phyloP scores from a whole-genome alignment of 2,113 vertebrate species.

The Phrynosoma platyrhinos region DNA sequence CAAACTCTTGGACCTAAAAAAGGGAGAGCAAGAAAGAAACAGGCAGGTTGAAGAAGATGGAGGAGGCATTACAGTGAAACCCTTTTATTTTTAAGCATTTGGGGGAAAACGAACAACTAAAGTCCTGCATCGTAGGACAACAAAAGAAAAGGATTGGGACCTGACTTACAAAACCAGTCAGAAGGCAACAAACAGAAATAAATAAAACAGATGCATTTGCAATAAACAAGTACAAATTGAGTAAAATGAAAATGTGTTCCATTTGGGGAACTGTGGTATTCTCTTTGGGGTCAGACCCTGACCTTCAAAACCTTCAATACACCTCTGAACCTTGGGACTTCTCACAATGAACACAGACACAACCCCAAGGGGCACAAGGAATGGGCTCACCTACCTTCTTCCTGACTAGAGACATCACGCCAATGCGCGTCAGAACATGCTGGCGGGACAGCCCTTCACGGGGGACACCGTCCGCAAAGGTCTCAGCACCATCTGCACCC shows the following conservation, averaged over 20 bases:
- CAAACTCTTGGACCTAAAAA: conserved; percentile 95
- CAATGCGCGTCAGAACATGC: conserved; percentile 96
- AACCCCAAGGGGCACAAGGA: too few species aligned
- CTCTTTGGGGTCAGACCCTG: too few species aligned
- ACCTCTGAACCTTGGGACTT: too few species aligned
- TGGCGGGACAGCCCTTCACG: conserved; percentile 95
- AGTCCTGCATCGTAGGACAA: not conserved
- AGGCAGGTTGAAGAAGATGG: not conserved
- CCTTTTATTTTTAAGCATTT: too few species aligned
- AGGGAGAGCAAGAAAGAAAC: not conserved
- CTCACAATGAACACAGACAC: too few species aligned
- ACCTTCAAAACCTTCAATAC: too few species aligned
- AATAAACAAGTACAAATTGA: too few species aligned
- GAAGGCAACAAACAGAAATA: not conserved
- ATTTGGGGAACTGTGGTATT: too few species aligned
- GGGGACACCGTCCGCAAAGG: conserved; percentile 95
- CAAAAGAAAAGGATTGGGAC: too few species aligned
- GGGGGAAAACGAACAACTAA: too few species aligned
- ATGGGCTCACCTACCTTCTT: conserved; percentile 90
- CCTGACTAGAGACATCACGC: conserved; percentile 98
- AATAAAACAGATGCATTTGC: too few species aligned
- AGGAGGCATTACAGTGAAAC: not conserved
- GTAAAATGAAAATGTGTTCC: too few species aligned
- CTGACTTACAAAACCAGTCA: not conserved
- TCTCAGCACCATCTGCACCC: conserved; percentile 92